Evolutionary conservation across 2,888 invertebrate genomes (phyloP).

Genomic region (Drosophila prolongata): DNA sequence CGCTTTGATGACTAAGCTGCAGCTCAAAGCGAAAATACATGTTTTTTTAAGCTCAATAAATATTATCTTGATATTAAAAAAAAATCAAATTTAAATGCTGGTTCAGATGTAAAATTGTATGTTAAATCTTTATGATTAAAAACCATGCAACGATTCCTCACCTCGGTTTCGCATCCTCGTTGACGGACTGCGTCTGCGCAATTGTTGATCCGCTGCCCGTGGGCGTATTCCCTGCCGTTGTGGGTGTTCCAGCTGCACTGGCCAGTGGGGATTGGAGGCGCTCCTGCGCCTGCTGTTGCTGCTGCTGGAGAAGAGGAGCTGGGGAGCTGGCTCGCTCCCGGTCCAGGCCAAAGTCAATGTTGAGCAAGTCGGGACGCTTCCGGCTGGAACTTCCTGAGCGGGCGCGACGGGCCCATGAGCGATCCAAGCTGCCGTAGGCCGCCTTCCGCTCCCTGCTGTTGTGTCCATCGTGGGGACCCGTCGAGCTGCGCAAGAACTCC

Average conservation of each 20-base stretch:
- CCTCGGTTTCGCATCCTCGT: constrained; percentile 86
- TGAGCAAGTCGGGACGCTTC: constrained; percentile 91
- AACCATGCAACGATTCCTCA: too few species aligned
- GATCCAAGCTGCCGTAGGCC: constrained; percentile 92
- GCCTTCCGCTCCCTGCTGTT: constrained; percentile 89
- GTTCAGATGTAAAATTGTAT: too few species aligned
- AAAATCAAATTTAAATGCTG: too few species aligned
- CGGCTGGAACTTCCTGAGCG: constrained; percentile 88
- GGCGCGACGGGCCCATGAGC: constrained; percentile 94
- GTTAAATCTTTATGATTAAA: too few species aligned
- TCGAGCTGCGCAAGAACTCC: constrained; percentile 92
- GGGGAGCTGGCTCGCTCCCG: constrained; percentile 90
- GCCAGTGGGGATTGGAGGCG: constrained; percentile 84
- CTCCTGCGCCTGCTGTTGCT: constrained; percentile 82
- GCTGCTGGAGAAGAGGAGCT: constrained; percentile 85
- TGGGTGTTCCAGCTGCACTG: constrained; percentile 62
- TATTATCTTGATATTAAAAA: too few species aligned
- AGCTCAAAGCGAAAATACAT: too few species aligned
- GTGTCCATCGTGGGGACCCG: constrained; percentile 88
- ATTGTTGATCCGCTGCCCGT: constrained; percentile 51
- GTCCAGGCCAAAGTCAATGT: constrained; percentile 89
- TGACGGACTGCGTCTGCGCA: constrained; percentile 44
- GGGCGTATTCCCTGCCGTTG: constrained; percentile 56
- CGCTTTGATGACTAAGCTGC: too few species aligned
- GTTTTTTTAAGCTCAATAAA: too few species aligned